Base-by-base conservation (phyloP, 1,140 invertebrate species). In the Triops cancriformis region DNA sequence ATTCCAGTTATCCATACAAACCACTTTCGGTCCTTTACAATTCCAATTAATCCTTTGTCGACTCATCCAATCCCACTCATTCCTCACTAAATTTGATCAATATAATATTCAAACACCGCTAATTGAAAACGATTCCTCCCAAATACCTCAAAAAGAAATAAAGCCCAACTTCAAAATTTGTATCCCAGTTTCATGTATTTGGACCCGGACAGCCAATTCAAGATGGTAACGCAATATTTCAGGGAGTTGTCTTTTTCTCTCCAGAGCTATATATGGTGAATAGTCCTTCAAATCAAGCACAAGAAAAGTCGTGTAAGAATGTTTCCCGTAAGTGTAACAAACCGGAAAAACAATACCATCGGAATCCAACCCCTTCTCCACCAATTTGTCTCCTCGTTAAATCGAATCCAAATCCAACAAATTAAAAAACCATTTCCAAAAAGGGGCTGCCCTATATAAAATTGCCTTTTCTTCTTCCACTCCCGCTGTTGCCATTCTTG, bases 131-230 rank as follows among this genome's bases (percentile, higher is more conserved):
- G n/a, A n/a, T n/a, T n/a, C n/a, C n/a, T n/a, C n/a, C n/a, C n/a
- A n/a, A n/a, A n/a, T n/a, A n/a, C n/a, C n/a, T n/a, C n/a, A n/a
- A 37, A 37, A 37, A 37, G 31, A 37, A 37, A 37, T 37, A 2
- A 37, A 37, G 2, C 2, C 31, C 31, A 37, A 37, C 31, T 37
- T 37, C 31, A 37, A 64, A n/a, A 64, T 23, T 64, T 64, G 51
- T 64, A 64, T 64, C 51, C 51, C 51, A 64, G 14, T n/a, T 45
- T 64, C 51, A n/a, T 64, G 51, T 64, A 64, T 64, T 64, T n/a
- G 51, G 51, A 64, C 51, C 51, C 51, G 51, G 51, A 64, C 51
- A 64, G 51, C 51, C 51, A 64, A 64, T 64, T 64, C 51, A 64
- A 64, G 51, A 64, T 64, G 51, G 51, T 64, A 64, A 37, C 7